Base-by-base conservation (phyloP, 1,140 invertebrate species). In the Eupristina koningsbergeri region DNA sequence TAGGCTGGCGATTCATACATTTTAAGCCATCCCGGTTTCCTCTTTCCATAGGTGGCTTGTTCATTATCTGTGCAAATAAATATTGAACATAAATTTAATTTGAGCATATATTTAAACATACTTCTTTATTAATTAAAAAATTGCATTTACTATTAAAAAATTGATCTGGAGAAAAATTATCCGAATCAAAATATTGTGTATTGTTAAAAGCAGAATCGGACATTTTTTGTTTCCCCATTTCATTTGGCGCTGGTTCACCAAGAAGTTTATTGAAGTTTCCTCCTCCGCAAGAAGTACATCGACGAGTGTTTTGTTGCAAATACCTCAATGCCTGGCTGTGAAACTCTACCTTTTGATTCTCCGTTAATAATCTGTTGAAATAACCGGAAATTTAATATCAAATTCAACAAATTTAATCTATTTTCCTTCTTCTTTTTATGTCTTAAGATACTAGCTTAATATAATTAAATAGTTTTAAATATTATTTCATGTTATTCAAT, bases 301-400 rank as follows among this genome's bases (percentile, higher is more conserved):
- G 92, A 80, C 90, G 91, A 0, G 94, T 94, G 86, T 94, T 93
- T 47, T 93, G 91, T 86, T 94, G 93, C 5, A 95, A 86, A 86
- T 93, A 94, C 67, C 93, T 89, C 7, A 94, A 87, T 0, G 94
- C 94, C 81, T 93, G 92, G 7, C 88, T 91, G 80, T 95, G 94
- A 86, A 95, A 93, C 82, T 94, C 93, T n/a, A 93, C 92, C 87
- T 94, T 94, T 86, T 95, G 94, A 86, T 89, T 92, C 82, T 94
- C 94, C 6, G 94, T 94, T 29, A 95, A 88, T 47, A 94, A 86
- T 92, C 94, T 91, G 75, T 47, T 69, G 9, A 19, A 36, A 71
- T 58, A 19, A 29, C 0, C 13, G 50, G n/a, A n/a, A n/a, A n/a
- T n/a, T n/a, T n/a, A 71, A 6, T 47, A 41, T 19, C 34, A 71